Percentiles rank a stretch among this genome's conserved stretches.
Conservation (phyloP, 2,113 vertebrate genomes). For the Vulpes lagopus region DNA sequence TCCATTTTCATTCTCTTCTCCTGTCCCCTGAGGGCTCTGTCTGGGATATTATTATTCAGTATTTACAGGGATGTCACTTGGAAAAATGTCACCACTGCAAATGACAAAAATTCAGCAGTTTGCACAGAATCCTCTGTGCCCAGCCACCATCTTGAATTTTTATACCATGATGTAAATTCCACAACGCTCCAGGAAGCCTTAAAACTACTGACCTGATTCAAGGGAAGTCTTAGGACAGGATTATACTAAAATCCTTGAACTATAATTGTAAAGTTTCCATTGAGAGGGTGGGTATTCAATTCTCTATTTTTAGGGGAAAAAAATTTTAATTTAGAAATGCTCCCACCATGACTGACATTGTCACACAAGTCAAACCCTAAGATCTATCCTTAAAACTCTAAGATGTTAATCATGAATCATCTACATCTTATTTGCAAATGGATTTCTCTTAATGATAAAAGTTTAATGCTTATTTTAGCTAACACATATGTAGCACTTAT, state of each 20-base stretch:
- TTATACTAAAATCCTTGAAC: constrained; percentile 38
- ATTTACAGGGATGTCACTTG: constrained; percentile 81
- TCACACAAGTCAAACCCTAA: not conserved
- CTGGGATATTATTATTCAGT: constrained; percentile 80
- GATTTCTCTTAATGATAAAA: not conserved
- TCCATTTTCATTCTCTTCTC: constrained; percentile 71
- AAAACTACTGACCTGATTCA: constrained; percentile 33
- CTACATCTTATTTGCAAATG: not conserved
- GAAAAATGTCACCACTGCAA: constrained; percentile 74
- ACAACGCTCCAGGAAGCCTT: constrained; percentile 34
- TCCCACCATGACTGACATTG: not conserved
- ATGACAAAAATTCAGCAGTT: constrained; percentile 69
- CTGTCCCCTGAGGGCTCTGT: constrained; percentile 76
- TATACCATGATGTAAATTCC: constrained; percentile 45
- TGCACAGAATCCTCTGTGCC: constrained; percentile 32
- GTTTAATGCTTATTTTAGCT: constrained; percentile 37
- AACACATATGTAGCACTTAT: not conserved
- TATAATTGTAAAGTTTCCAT: constrained; percentile 60
- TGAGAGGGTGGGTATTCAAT: not conserved
- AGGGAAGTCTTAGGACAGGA: not conserved
- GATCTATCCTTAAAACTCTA: not conserved
- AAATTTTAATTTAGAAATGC: constrained; percentile 40
- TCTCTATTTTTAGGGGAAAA: constrained; percentile 33
- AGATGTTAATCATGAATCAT: constrained; percentile 18
- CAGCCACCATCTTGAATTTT: constrained; percentile 66